A percentile compares a stretch with the other conserved stretches of the same genome.
Evolutionary conservation across 2,797 vertebrate genomes (phyloP).

Genomic region (Bovichtus diacanthus): DNA sequence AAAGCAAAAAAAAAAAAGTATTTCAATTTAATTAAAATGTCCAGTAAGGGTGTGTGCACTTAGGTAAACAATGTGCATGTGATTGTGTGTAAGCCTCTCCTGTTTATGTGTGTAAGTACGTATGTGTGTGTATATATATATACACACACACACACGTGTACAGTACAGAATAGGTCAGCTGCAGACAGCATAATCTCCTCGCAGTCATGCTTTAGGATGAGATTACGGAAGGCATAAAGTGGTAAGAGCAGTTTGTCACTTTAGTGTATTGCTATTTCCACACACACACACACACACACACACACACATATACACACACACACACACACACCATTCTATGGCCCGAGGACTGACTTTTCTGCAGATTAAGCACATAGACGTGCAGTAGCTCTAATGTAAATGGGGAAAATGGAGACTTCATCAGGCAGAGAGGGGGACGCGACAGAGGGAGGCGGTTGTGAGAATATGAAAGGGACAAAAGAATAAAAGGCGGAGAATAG

Average conservation of each 20-base stretch:
- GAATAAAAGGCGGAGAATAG: neutral
- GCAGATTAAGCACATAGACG: conserved; percentile 60
- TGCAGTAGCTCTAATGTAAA: conserved; percentile 58
- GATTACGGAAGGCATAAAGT: conserved; percentile 62
- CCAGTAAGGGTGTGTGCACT: neutral
- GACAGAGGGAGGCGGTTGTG: too few species aligned
- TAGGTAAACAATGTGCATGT: neutral
- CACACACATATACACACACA: neutral
- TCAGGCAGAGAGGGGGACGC: neutral
- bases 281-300: neutral
- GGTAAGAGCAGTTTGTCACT: conserved; percentile 57
- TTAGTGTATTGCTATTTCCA: conserved; percentile 52
- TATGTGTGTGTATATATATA: neutral
- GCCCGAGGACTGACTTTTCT: conserved; percentile 49
- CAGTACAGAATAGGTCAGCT: conserved; percentile 14
- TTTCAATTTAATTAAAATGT: conserved; percentile 7
- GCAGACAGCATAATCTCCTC: conserved; percentile 64
- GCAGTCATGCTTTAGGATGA: conserved; percentile 56
- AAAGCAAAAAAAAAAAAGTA: neutral
- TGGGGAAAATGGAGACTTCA: conserved; percentile 48
- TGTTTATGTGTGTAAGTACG: conserved; percentile 1
- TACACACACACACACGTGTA: too few species aligned
- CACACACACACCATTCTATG: conserved; percentile 13
- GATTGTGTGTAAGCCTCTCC: neutral
- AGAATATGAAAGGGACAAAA: conserved; percentile 2